Conservation (phyloP, 2,797 vertebrate species). For the Sebastes umbrosus region DNA sequence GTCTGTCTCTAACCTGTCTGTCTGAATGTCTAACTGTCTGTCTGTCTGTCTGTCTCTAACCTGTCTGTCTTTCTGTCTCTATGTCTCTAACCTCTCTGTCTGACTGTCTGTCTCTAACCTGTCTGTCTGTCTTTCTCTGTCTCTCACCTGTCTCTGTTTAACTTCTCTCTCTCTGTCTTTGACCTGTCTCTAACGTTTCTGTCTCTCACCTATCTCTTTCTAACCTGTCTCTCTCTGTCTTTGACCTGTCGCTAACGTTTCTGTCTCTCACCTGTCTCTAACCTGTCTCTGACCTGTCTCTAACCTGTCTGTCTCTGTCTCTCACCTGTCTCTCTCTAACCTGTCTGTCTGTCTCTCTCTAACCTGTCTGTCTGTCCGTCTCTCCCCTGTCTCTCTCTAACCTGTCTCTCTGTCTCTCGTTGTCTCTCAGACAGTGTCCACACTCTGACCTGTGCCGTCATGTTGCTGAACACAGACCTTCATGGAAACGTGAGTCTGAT, state of each 20-base stretch:
- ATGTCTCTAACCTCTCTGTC: background rate
- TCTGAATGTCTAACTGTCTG: background rate
- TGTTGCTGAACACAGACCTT: conserved; percentile 96
- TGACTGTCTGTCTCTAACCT: background rate
- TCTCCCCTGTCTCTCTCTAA: background rate
- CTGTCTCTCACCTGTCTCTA: no score
- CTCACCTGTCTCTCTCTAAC: background rate
- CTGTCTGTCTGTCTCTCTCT: no score
- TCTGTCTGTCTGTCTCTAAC: background rate
- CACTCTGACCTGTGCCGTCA: conserved; percentile 95
- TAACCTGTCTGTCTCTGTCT: background rate
- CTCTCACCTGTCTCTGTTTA: background rate
- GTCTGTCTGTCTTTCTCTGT: background rate
- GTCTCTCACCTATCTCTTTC: background rate
- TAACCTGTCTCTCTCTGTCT: conserved; percentile 6
- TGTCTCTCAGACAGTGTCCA: conserved; percentile 89
- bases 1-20: background rate
- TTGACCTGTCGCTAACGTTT: background rate
- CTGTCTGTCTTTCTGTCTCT: background rate
- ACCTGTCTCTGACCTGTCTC: no score
- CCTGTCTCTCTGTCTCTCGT: background rate
- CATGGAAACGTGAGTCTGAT: conserved; percentile 93
- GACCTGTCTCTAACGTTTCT: background rate
- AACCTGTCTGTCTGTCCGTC: background rate
- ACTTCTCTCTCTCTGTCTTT: conserved; percentile 9